phyloP scores from a whole-genome alignment of 2,888 invertebrate species.

The Tiliacea citrago region DNA sequence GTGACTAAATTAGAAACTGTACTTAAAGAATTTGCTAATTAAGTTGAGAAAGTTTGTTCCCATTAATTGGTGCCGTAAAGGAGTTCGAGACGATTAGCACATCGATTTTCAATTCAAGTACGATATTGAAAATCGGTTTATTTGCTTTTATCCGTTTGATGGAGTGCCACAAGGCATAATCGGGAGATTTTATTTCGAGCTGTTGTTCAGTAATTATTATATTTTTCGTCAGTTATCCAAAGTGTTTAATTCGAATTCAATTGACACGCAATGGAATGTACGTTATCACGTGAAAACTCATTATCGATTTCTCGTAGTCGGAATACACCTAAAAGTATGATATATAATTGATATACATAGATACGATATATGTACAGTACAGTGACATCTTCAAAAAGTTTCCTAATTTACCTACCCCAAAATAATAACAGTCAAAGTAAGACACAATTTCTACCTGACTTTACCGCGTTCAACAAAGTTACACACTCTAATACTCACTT shows the following conservation, averaged over 20 bases:
- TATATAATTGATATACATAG: not conserved
- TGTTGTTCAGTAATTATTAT: too few species aligned
- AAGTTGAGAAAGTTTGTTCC: constrained; percentile 66
- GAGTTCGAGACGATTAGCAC: constrained; percentile 66
- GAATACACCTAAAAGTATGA: not conserved
- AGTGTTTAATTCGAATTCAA: not conserved
- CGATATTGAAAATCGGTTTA: constrained; percentile 61
- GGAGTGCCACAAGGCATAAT: not conserved
- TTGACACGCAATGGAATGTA: not conserved
- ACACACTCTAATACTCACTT: constrained; percentile 29
- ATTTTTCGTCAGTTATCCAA: not conserved
- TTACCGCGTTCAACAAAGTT: constrained; percentile 20
- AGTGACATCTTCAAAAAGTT: constrained; percentile 14
- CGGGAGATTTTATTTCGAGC: not conserved
- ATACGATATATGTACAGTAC: not conserved
- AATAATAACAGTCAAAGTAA: constrained; percentile 36
- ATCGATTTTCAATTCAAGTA: constrained; percentile 65
- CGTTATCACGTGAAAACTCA: not conserved
- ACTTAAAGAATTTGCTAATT: constrained; percentile 64
- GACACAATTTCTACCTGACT: constrained; percentile 29
- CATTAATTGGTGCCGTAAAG: constrained; percentile 67
- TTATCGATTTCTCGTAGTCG: not conserved
- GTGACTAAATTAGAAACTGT: constrained; percentile 51
- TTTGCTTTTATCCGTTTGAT: constrained; percentile 42
- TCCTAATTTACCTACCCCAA: constrained; percentile 1